These are phyloP conservation scores for Gymnocheta viridis DNA, from an alignment of 2,888 invertebrate genomes.

Conservation along the genomic window DNA sequence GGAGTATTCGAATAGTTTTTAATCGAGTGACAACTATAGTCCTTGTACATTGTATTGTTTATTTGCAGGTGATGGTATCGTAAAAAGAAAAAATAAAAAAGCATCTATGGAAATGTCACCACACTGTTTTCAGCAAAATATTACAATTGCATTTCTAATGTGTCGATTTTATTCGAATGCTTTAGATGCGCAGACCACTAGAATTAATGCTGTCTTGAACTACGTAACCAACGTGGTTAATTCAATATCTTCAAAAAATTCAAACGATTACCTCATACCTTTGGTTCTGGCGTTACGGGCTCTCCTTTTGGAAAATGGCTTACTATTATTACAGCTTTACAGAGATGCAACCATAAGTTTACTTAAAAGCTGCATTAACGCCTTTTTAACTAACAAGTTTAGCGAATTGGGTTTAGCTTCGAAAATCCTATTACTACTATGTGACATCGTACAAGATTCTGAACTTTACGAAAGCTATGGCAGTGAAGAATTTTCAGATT, in stretches of 20 bases:
- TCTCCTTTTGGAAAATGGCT: constrained; percentile 74
- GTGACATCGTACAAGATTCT: constrained; percentile 82
- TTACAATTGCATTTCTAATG: constrained; percentile 83
- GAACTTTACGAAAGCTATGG: constrained; percentile 79
- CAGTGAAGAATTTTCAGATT: constrained; percentile 81
- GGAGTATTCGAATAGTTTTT: too few species aligned
- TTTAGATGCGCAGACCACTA: constrained; percentile 55
- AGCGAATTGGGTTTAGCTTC: constrained; percentile 75
- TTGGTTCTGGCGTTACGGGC: constrained; percentile 75
- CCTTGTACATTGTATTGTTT: neutral
- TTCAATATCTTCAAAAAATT: constrained; percentile 50
- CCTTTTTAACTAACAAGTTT: constrained; percentile 74
- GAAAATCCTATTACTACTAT: constrained; percentile 82
- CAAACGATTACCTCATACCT: constrained; percentile 72
- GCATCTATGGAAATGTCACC: constrained; percentile 77
- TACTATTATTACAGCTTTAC: constrained; percentile 70
- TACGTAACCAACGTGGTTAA: constrained; percentile 68
- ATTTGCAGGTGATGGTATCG: constrained; percentile 32
- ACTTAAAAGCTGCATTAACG: constrained; percentile 74
- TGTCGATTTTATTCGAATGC: constrained; percentile 79
- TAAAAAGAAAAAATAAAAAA: constrained; percentile 57
- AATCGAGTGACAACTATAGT: too few species aligned
- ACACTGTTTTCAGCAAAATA: constrained; percentile 83
- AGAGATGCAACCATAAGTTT: constrained; percentile 75
- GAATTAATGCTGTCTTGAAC: constrained; percentile 68